Evolutionary conservation across 2,888 invertebrate species (phyloP).

Genomic region (Macaria liturata): DNA sequence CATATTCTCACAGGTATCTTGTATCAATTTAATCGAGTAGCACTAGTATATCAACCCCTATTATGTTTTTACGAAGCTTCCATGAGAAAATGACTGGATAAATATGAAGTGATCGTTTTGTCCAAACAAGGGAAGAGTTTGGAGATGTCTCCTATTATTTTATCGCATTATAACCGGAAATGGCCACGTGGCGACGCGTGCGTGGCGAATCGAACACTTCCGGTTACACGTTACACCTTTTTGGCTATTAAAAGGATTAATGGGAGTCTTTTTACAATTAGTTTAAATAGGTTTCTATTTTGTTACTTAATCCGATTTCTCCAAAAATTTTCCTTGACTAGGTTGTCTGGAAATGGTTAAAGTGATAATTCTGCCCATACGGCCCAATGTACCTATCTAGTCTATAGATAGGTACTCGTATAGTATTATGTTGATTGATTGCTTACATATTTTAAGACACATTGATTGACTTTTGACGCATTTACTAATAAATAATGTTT

Average conservation of each 20-base stretch:
- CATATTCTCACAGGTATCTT: conserved; percentile 4
- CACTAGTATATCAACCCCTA: conserved; percentile 1
- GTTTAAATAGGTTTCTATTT: too few species aligned
- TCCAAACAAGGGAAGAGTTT: conserved; percentile 58
- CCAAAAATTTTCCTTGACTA: too few species aligned
- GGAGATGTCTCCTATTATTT: conserved; percentile 83
- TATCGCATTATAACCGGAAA: conserved; percentile 75
- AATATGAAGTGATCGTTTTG: conserved; percentile 51
- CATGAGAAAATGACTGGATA: conserved; percentile 52
- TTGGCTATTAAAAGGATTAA: conserved; percentile 20
- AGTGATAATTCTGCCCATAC: too few species aligned
- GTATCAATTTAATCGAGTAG: background rate
- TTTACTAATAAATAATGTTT: too few species aligned
- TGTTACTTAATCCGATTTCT: too few species aligned
- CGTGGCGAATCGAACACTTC: conserved; percentile 73
- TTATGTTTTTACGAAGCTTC: conserved; percentile 25
- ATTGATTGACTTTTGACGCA: too few species aligned
- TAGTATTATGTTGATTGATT: too few species aligned
- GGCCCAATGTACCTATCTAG: too few species aligned
- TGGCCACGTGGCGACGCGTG: conserved; percentile 73
- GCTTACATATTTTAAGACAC: too few species aligned
- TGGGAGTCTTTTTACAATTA: too few species aligned
- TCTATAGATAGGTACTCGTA: too few species aligned
- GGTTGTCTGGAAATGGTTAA: too few species aligned
- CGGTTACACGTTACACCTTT: conserved; percentile 49